These are phyloP conservation scores for Poeciliopsis presidionis DNA, from an alignment of 2,797 vertebrate species.

Conservation along the genomic window DNA sequence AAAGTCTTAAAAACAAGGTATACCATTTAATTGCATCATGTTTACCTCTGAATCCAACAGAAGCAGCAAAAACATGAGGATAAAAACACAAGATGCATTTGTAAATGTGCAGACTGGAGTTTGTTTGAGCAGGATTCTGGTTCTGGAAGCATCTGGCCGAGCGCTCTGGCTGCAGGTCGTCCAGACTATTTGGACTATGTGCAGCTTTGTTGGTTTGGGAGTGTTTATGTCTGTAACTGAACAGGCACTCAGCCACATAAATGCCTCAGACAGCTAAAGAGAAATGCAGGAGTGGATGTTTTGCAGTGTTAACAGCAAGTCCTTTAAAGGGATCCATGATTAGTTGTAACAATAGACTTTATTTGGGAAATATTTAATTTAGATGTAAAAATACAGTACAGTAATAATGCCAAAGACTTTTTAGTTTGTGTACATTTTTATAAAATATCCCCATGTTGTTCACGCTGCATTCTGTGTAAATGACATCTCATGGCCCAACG, in stretches of 20 bases:
- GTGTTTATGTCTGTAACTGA: constrained; percentile 64
- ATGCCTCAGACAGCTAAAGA: constrained; percentile 59
- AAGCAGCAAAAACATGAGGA: constrained; percentile 43
- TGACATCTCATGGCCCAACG: too few species aligned
- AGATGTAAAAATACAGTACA: too few species aligned
- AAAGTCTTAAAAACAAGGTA: background rate
- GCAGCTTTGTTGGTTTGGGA: constrained; percentile 46
- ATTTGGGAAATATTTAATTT: too few species aligned
- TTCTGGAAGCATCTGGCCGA: constrained; percentile 59
- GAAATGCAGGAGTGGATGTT: constrained; percentile 49
- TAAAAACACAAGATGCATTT: background rate
- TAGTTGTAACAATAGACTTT: too few species aligned
- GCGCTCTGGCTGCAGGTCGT: constrained; percentile 63
- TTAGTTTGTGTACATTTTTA: too few species aligned
- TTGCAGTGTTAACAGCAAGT: constrained; percentile 44
- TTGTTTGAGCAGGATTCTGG: constrained; percentile 28
- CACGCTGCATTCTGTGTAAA: too few species aligned
- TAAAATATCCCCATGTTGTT: too few species aligned
- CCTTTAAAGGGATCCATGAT: constrained; percentile 17
- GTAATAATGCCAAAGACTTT: too few species aligned
- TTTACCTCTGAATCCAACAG: constrained; percentile 42
- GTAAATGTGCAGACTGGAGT: constrained; percentile 7
- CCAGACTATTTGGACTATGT: constrained; percentile 59
- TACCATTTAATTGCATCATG: background rate
- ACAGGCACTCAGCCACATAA: constrained; percentile 64